Base-by-base conservation (phyloP, 1,140 invertebrate species). In the Argopecten irradians region DNA sequence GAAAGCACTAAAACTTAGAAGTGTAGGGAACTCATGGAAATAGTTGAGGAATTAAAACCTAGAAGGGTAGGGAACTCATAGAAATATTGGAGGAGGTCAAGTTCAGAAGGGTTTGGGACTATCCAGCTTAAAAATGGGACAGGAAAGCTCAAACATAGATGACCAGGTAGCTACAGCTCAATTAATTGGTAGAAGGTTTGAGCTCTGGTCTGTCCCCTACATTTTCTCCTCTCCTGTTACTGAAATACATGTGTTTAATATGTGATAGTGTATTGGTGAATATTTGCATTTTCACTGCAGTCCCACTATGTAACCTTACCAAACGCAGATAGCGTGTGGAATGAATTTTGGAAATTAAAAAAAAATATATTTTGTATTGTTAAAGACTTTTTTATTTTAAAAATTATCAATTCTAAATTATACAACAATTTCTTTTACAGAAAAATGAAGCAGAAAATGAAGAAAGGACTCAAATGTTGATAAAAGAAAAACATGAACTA, bases 371-470 rank as follows among this genome's bases (percentile, higher is more conserved):
- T 83, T 13, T 83, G n/a, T 83, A 13, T 83, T 28, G n/a, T 28
- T 14, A 28, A n/a, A 11, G 9, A 11, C 82, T 14, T 83, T 28
- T 83, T 32, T 28, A 13, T 28, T 83, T 8, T 28, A 9, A 13
- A 33, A 3, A 19, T 84, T 84, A 32, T 13, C 14, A 11, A 3
- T 35, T 84, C 5, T 19, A 5, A 84, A 32, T 84, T 85, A 19
- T 85, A 11, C 1, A 34, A 14, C n/a, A 35, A 8, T 85, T 13
- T 46, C 11, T 22, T 88, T 88, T 88, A 43, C 55, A 89, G 88
- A 86, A 86, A 32, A 89, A 86, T 89, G 88, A 89, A 28, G 16
- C 86, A 14, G 88, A 89, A 46, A 89, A 89, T 89, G 88, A 89
- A 86, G 88, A 86, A 34, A 39, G 84, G 83, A 89, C 86, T 16